phyloP scores from a whole-genome alignment of 2,797 vertebrate species.

The Emydoidea blandingii region DNA sequence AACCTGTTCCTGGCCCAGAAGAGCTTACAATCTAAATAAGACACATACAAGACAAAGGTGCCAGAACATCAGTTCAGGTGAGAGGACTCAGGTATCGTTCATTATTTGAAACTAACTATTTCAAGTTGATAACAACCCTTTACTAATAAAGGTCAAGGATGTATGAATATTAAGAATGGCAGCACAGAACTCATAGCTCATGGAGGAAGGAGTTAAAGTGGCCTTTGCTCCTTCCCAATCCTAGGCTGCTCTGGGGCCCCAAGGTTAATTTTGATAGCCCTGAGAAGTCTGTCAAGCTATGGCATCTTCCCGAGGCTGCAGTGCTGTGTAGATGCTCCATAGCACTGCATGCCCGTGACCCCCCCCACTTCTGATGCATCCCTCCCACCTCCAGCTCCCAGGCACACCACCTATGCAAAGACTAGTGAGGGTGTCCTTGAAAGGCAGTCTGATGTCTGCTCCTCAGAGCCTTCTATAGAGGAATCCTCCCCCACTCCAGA shows the following conservation, averaged over 20 bases:
- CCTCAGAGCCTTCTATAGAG: neutral
- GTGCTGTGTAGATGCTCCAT: neutral
- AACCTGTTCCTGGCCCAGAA: conserved; percentile 15
- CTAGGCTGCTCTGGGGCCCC: neutral
- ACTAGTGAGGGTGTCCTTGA: neutral
- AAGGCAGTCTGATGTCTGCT: neutral
- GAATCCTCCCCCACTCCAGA: neutral
- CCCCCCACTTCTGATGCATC: conserved; percentile 10
- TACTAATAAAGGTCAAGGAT: neutral
- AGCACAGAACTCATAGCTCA: neutral
- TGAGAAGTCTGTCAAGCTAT: neutral
- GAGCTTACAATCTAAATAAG: conserved; percentile 27
- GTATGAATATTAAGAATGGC: neutral
- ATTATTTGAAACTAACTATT: conserved; percentile 5
- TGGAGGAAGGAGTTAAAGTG: neutral
- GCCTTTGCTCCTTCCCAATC: neutral
- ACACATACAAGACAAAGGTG: conserved; percentile 16
- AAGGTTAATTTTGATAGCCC: neutral
- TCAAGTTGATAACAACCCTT: neutral
- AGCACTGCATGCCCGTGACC: neutral
- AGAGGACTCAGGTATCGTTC: neutral
- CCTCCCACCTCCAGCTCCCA: neutral
- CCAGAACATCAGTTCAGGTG: neutral
- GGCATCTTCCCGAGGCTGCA: neutral
- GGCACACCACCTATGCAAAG: neutral